phyloP scores from a whole-genome alignment of 1,140 invertebrate genomes.

The Leptestheria dahalacensis region DNA sequence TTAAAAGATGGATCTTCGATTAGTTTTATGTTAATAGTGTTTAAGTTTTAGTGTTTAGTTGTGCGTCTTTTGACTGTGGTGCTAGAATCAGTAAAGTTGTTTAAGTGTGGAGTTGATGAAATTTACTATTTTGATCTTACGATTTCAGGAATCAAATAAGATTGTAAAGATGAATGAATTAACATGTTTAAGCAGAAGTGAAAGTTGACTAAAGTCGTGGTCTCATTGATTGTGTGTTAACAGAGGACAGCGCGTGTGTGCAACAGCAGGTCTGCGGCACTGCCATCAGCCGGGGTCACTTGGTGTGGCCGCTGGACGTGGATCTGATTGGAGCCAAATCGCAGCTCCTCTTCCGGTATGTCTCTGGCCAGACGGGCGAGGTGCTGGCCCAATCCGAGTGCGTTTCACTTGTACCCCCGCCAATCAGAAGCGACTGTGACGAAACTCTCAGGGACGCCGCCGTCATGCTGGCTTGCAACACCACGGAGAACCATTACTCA shows the following conservation, averaged over 20 bases:
- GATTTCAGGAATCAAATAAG: no score
- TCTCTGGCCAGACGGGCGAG: not conserved
- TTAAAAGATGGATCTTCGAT: no score
- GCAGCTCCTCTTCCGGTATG: not conserved
- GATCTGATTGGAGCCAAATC: not conserved
- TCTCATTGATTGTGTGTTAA: not conserved
- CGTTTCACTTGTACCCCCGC: not conserved
- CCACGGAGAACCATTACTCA: conserved; percentile 13
- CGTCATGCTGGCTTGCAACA: conserved; percentile 5
- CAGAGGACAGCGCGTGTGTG: not conserved
- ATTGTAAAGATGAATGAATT: no score
- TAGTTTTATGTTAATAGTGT: no score
- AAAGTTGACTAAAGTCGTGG: not conserved
- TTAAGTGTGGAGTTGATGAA: no score
- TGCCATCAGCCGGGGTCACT: not conserved
- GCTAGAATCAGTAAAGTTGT: no score
- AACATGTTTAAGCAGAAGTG: no score
- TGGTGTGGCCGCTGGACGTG: not conserved
- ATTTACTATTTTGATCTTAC: no score
- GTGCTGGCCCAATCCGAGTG: not conserved
- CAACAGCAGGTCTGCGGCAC: not conserved
- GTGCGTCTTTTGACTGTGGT: no score
- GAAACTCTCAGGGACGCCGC: not conserved
- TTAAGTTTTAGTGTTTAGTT: no score
- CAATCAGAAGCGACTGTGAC: not conserved